Evolutionary conservation across 2,888 invertebrate genomes (phyloP), one percentile per base, ranked within the genome.

Genomic region (Amphipoea oculea): DNA sequence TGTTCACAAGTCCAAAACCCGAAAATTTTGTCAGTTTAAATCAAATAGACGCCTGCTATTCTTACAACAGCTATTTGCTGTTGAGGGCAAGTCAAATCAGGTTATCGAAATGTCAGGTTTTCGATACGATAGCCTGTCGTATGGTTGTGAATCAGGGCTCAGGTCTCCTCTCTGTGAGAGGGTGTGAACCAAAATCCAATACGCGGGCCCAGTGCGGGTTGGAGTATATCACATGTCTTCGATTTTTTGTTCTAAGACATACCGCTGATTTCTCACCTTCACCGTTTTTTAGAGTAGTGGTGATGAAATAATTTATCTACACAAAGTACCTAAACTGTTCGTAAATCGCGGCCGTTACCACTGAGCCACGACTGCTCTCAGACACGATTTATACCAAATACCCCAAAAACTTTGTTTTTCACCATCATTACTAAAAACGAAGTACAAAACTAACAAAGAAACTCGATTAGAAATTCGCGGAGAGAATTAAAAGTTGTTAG

Each of bases 401-500:
- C 57, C 36, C 20, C 36, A 74, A 74, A 70, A 71, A 51, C 67
- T 14, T 60, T 45, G 57, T 75, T 72, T 63, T 17, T 23, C 62
- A 60, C 66, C 73, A 80, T 82, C 62, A 73, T 72, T 76, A 77
- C 76, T 57, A 71, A 75, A 76, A 88, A 78, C 76, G 57, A 74
- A 81, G 72, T 54, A 77, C 71, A 76, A 70, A 82, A 82, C 77
- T 75, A 88, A 90, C 89, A 87, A 89, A 88, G 88, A 88, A 90
- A 91, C 86, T 89, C 87, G 85, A 90, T 92, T 92, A 86, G 79
- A 81, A 89, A 91, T 91, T 89, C 89, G 79, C 78, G 51, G 81
- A 84, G 89, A 86, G 89, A 89, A 90, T 88, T 89, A 91, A 90
- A 92, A 93, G 89, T 92, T 90, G 83, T 87, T 90, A 92, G 90